These are phyloP conservation scores for Butastur rufipennis DNA, from an alignment of 2,113 vertebrate genomes.

Conservation along the genomic window DNA sequence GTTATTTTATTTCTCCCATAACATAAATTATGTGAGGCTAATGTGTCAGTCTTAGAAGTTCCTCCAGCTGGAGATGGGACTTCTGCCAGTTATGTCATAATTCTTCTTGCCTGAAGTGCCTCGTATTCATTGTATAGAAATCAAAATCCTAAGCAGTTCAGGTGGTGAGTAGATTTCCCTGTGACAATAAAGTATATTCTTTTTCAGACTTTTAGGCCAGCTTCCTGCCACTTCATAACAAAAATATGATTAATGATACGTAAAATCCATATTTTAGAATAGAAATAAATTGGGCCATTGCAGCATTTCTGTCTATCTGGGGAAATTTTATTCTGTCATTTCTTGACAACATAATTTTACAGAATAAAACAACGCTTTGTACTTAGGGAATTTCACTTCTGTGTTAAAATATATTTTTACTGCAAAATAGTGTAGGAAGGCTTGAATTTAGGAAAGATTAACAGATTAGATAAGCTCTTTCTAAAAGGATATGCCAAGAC, in stretches of 20 bases:
- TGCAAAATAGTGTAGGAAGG: background rate
- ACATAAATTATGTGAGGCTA: constrained; percentile 44
- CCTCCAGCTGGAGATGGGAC: constrained; percentile 60
- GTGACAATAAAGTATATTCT: constrained; percentile 13
- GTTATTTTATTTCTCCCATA: constrained; percentile 41
- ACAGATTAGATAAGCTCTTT: background rate
- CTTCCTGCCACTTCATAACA: constrained; percentile 28
- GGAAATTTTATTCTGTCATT: constrained; percentile 36
- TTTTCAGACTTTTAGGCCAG: constrained; percentile 39
- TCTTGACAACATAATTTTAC: constrained; percentile 29
- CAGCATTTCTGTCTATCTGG: background rate
- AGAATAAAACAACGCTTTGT: background rate
- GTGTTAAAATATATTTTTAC: background rate
- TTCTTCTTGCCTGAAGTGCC: constrained; percentile 54
- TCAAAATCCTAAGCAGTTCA: constrained; percentile 40
- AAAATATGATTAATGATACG: constrained; percentile 21
- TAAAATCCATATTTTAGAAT: constrained; percentile 26
- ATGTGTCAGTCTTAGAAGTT: constrained; percentile 47
- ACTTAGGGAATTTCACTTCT: background rate
- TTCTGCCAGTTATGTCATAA: constrained; percentile 57
- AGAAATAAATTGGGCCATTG: constrained; percentile 12
- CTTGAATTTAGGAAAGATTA: constrained; percentile 13
- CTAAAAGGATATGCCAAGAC: background rate
- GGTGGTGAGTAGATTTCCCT: constrained; percentile 30
- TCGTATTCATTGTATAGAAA: constrained; percentile 8